These are phyloP conservation scores for Tangara arthus DNA, from an alignment of 2,797 vertebrate genomes.

Conservation along the genomic window DNA sequence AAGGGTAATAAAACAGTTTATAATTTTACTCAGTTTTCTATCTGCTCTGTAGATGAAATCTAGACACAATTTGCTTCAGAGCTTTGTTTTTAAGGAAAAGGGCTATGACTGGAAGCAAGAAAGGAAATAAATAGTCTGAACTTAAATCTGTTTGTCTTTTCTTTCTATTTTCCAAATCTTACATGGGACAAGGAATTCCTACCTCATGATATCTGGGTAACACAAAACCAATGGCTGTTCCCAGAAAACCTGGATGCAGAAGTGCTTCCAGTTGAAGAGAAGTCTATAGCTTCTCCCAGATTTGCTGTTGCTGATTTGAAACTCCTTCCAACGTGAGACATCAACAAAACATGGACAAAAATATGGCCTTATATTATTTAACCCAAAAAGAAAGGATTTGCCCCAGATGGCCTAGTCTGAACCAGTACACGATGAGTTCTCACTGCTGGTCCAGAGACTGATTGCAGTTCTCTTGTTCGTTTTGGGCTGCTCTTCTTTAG, in stretches of 20 bases:
- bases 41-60: not conserved
- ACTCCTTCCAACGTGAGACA: not conserved
- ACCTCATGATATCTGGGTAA: not conserved
- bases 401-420: not conserved
- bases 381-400: not conserved
- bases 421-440: rapidly evolving
- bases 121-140: not conserved
- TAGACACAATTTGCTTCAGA: not conserved
- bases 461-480: not conserved
- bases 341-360: not conserved
- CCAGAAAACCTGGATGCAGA: not conserved
- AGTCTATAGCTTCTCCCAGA: not conserved
- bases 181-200: not conserved
- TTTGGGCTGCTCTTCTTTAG: not conserved
- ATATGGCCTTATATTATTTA: not conserved
- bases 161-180: not conserved
- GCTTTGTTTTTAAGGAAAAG: not conserved
- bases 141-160: not conserved
- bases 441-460: not conserved
- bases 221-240: not conserved
- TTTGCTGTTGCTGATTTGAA: not conserved
- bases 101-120: not conserved
- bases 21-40: not conserved
- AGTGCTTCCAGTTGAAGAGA: not conserved
- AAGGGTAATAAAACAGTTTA: not conserved